phyloP scores from a whole-genome alignment of 2,888 invertebrate species.

The Catocala fraxini region DNA sequence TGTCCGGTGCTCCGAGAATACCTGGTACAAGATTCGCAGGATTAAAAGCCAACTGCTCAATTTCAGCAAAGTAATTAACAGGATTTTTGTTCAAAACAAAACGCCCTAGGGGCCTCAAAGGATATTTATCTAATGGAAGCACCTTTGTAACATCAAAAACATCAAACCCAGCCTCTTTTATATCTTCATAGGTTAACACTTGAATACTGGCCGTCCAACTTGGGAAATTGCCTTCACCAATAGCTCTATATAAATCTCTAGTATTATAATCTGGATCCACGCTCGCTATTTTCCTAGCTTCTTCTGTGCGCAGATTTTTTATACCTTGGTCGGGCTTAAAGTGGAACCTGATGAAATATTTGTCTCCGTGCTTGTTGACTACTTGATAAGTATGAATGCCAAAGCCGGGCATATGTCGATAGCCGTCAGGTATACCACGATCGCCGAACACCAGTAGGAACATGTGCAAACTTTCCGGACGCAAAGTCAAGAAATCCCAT shows the following conservation, averaged over 20 bases:
- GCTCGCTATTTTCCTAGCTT: constrained; percentile 89
- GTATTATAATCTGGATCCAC: constrained; percentile 95
- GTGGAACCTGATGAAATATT: constrained; percentile 95
- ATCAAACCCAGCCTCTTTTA: constrained; percentile 92
- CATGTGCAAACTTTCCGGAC: constrained; percentile 95
- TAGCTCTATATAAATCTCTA: constrained; percentile 95
- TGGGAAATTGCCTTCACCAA: constrained; percentile 90
- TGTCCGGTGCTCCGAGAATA: constrained; percentile 96
- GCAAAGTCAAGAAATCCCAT: constrained; percentile 96
- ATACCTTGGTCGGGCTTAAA: constrained; percentile 95
- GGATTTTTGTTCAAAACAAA: constrained; percentile 95
- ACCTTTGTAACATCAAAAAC: constrained; percentile 97
- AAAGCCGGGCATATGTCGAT: constrained; percentile 96
- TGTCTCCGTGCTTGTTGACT: constrained; percentile 90
- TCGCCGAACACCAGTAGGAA: constrained; percentile 94
- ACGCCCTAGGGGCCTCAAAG: constrained; percentile 94
- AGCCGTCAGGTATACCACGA: constrained; percentile 96
- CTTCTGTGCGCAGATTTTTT: constrained; percentile 90
- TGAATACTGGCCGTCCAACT: constrained; percentile 93
- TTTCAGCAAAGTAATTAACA: constrained; percentile 95
- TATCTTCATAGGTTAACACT: constrained; percentile 94
- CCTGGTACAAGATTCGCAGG: constrained; percentile 96
- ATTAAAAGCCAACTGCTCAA: constrained; percentile 95
- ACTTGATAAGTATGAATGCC: constrained; percentile 96
- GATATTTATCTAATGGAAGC: constrained; percentile 92